Conservation (phyloP, 2,888 invertebrate species). For the Loripinus fragilis region DNA sequence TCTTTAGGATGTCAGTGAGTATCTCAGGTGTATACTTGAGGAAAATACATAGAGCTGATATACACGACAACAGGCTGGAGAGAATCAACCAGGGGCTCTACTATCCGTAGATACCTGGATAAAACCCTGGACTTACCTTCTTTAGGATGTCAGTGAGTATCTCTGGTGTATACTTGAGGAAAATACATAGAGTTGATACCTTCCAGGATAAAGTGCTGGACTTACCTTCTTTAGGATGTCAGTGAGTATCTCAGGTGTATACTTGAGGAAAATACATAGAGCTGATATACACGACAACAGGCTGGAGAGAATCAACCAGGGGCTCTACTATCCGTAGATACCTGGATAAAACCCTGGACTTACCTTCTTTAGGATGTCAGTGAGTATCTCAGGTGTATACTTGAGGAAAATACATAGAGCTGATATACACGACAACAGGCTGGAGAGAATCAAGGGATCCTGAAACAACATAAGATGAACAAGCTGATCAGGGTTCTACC, state of each 20-base stretch:
- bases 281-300: constrained; percentile 96
- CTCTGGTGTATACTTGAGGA: constrained; percentile 93
- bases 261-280: constrained; percentile 94
- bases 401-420: constrained; percentile 95
- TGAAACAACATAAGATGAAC: too few relatives aligned
- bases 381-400: constrained; percentile 91
- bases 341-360: background rate
- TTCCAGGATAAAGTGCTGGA: too few relatives aligned
- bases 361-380: constrained; percentile 91
- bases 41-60: constrained; percentile 96
- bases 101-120: too few relatives aligned
- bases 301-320: constrained; percentile 89
- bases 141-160: constrained; percentile 92
- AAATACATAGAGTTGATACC: too few relatives aligned
- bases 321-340: too few relatives aligned
- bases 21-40: constrained; percentile 92
- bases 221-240: constrained; percentile 90
- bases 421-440: constrained; percentile 95
- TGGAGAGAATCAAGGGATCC: constrained; percentile 92
- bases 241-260: constrained; percentile 91
- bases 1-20: constrained; percentile 92
- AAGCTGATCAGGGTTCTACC: too few relatives aligned
- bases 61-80: constrained; percentile 92
- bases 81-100: too few relatives aligned
- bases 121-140: constrained; percentile 85